A percentile compares a stretch with the other conserved stretches of the same genome.
These are phyloP conservation scores for Jordanella pulchra DNA, from an alignment of 2,797 vertebrate species.

Conservation along the genomic window DNA sequence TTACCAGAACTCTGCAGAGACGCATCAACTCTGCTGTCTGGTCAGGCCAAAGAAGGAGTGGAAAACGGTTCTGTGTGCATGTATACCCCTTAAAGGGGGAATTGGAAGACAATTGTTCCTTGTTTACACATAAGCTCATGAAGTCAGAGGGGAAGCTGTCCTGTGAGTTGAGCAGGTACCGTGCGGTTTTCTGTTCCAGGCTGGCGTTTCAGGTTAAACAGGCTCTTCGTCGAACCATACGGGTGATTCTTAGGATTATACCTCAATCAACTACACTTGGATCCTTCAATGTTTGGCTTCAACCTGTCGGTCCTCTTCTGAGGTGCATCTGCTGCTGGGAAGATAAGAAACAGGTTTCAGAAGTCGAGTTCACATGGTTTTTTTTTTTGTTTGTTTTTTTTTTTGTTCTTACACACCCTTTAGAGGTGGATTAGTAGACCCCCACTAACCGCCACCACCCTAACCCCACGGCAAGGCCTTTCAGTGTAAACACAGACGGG, in stretches of 20 bases:
- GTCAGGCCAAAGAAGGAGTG: conserved; percentile 75
- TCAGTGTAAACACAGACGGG: conserved; percentile 67
- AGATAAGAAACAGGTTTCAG: conserved; percentile 22
- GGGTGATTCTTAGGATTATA: conserved; percentile 45
- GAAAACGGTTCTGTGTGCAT: conserved; percentile 65
- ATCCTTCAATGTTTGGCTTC: conserved; percentile 25
- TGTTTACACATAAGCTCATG: conserved; percentile 71
- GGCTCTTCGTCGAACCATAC: conserved; percentile 54
- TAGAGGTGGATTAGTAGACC: conserved; percentile 65
- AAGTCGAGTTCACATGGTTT: conserved; percentile 53
- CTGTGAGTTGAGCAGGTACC: conserved; percentile 36
- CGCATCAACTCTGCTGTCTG: conserved; percentile 39
- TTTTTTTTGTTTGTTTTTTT: conserved; percentile 28
- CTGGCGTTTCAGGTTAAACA: conserved; percentile 75
- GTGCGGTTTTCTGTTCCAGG: conserved; percentile 38
- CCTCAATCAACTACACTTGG: conserved; percentile 21
- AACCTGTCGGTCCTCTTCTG: conserved; percentile 35
- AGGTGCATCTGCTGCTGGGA: conserved; percentile 23
- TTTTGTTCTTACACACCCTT: conserved; percentile 56
- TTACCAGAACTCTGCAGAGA: conserved; percentile 65
- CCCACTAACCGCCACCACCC: conserved; percentile 7
- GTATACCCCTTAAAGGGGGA: conserved; percentile 49
- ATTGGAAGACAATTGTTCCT: conserved; percentile 60
- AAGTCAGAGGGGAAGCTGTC: conserved; percentile 38
- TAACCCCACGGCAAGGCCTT: conserved; percentile 36